Evolutionary conservation across 2,888 invertebrate species (phyloP), one percentile per base, ranked within the genome.

Genomic region (Elmis aenea): DNA sequence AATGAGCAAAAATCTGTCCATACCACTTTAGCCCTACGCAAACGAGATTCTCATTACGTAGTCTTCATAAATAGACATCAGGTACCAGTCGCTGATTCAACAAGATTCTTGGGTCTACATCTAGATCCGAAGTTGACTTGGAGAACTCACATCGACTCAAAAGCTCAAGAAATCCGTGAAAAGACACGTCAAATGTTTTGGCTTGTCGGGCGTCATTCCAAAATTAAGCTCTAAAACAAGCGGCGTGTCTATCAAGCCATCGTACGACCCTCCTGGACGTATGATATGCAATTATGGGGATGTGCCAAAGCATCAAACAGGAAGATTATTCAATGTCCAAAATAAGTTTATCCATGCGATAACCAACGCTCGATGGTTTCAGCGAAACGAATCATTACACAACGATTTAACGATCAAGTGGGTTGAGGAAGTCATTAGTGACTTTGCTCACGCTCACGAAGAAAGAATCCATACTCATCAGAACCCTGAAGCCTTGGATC

Each of bases 1-100:
- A 29, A 29, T 21, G 21, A 21, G 3, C 20, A 12, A 11, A 29
- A 20, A 13, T 29, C 29, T 21, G 6, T n/a, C n/a, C 10, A 29
- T 14, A 29, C 22, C 13, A 13, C 22, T 3, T 21, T 29, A n/a
- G 22, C 28, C 2, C 20, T 21, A 29, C 49, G 45, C 22, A 45
- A 21, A 21, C 3, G 21, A 29, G n/a, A n/a, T n/a, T n/a, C n/a
- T n/a, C n/a, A n/a, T n/a, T n/a, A n/a, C n/a, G n/a, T n/a, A n/a
- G n/a, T n/a, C n/a, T n/a, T n/a, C n/a, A n/a, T n/a, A n/a, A n/a
- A n/a, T n/a, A n/a, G n/a, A n/a, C n/a, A n/a, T n/a, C n/a, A n/a
- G n/a, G n/a, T n/a, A n/a, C n/a, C n/a, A n/a, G n/a, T n/a, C n/a
- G n/a, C n/a, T n/a, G n/a, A n/a, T n/a, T n/a, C n/a, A n/a, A n/a